Evolutionary conservation across 2,113 vertebrate species (phyloP).

Genomic region (Bufo bufo): DNA sequence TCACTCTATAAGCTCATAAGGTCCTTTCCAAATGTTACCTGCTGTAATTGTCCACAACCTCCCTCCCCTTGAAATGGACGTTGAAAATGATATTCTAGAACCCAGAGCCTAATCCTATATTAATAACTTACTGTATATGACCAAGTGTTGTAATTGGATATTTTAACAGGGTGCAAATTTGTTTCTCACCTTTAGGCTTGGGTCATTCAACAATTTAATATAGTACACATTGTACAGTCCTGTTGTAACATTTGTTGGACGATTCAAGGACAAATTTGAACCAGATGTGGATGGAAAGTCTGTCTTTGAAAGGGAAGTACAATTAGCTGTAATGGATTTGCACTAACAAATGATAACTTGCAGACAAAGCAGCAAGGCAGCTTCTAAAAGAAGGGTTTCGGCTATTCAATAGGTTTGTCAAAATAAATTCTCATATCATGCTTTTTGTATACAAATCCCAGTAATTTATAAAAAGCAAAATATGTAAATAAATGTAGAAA

Average conservation of each 20-base stretch:
- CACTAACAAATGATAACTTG: constrained; percentile 20
- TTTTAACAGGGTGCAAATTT: constrained; percentile 65
- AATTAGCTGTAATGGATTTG: constrained; percentile 73
- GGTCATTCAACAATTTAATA: constrained; percentile 70
- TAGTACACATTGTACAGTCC: constrained; percentile 69
- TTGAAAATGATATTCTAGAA: constrained; percentile 60
- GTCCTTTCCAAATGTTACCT: constrained; percentile 41
- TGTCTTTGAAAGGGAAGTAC: constrained; percentile 70
- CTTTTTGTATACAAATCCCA: not conserved
- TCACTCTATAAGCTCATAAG: constrained; percentile 8
- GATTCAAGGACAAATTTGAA: constrained; percentile 72
- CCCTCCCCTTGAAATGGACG: constrained; percentile 25
- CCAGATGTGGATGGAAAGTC: constrained; percentile 74
- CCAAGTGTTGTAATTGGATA: constrained; percentile 69
- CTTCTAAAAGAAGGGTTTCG: not conserved
- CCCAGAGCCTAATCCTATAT: constrained; percentile 64
- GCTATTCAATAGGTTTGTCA: not conserved
- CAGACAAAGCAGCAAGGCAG: not conserved
- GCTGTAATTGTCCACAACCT: constrained; percentile 14
- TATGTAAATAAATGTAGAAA: not conserved
- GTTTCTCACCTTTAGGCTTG: constrained; percentile 66
- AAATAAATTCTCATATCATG: not conserved
- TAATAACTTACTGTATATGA: constrained; percentile 62
- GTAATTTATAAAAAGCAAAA: no score
- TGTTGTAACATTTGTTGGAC: constrained; percentile 76